phyloP scores from a whole-genome alignment of 1,140 invertebrate species.

The Diachasma alloeum region DNA sequence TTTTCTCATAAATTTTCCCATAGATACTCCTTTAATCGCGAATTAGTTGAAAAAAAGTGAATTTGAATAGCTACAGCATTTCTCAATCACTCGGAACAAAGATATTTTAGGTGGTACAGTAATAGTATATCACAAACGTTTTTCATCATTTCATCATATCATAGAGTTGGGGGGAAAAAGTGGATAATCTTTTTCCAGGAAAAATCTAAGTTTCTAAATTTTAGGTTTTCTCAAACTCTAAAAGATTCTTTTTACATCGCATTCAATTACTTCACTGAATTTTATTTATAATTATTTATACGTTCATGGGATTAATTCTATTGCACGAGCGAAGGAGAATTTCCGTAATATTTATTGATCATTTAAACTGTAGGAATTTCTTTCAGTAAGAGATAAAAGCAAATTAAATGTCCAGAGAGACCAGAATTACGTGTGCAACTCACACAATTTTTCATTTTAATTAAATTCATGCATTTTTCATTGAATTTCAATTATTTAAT shows the following conservation, averaged over 20 bases:
- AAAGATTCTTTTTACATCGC: slow-evolving; percentile 32
- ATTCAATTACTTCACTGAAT: not conserved
- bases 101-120: slow-evolving; percentile 28
- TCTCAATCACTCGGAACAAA: slow-evolving; percentile 23
- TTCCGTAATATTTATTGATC: not conserved
- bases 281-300: slow-evolving; percentile 29
- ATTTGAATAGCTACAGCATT: not conserved
- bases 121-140: slow-evolving; percentile 35
- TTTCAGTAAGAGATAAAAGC: not conserved
- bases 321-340: slow-evolving; percentile 33
- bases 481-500: not conserved
- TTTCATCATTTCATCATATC: slow-evolving; percentile 16
- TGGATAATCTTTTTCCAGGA: slow-evolving; percentile 20
- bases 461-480: not conserved
- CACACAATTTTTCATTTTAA: not conserved
- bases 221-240: slow-evolving; percentile 28
- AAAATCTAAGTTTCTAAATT: slow-evolving; percentile 25
- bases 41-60: slow-evolving; percentile 16
- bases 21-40: not conserved
- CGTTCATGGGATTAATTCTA: slow-evolving; percentile 28
- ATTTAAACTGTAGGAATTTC: not conserved
- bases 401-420: slow-evolving; percentile 9
- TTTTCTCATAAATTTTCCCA: not conserved
- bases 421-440: not conserved
- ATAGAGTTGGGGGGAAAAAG: not conserved